Conservation (phyloP, 1,140 invertebrate genomes). For the Plutomurus gul region DNA sequence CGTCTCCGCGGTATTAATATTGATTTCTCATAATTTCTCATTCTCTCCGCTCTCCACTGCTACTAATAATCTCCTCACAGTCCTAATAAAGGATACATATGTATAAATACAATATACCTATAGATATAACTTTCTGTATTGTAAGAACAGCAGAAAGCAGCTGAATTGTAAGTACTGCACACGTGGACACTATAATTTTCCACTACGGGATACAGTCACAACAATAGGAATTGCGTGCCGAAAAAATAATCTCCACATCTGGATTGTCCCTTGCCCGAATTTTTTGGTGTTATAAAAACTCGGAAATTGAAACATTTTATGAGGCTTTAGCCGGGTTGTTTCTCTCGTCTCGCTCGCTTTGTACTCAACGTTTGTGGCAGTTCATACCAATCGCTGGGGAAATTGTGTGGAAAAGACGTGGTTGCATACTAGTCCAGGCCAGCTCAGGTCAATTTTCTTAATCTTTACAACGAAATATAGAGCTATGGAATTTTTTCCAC, state of each 20-base stretch:
- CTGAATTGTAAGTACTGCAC: neutral
- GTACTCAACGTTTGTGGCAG: neutral
- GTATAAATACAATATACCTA: too few species aligned
- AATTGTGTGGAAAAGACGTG: too few species aligned
- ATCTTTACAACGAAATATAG: neutral
- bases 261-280: slow-evolving; percentile 1
- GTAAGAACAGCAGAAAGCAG: too few species aligned
- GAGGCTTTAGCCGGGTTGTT: neutral
- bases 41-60: neutral
- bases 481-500: neutral
- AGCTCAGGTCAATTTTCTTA: neutral
- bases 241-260: slow-evolving; percentile 23
- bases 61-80: too few species aligned
- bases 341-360: neutral
- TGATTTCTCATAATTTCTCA: slow-evolving; percentile 22
- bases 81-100: too few species aligned
- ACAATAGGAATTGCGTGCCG: neutral
- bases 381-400: neutral
- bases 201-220: neutral
- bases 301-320: slow-evolving; percentile 28
- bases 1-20: neutral
- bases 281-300: slow-evolving; percentile 30
- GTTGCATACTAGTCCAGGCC: neutral
- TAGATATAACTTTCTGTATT: too few species aligned
- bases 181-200: neutral